Conservation (phyloP, 2,113 vertebrate species). For the Ochotona princeps region DNA sequence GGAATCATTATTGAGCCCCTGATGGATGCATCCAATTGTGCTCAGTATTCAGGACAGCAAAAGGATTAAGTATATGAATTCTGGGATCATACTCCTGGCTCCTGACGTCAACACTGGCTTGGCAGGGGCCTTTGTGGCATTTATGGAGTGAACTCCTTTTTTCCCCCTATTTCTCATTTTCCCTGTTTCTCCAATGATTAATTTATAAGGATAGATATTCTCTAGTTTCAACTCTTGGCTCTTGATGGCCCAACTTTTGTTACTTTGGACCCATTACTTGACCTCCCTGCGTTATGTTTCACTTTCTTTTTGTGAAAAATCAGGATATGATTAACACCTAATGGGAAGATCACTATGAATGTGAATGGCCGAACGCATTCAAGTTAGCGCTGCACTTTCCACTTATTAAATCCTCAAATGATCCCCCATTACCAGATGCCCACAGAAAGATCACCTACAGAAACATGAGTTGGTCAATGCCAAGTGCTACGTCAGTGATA, state of each 20-base stretch:
- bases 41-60: neutral
- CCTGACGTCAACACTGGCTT: no score
- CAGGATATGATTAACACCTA: neutral
- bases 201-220: neutral
- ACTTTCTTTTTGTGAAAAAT: constrained; percentile 7
- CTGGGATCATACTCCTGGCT: neutral
- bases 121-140: no score
- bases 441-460: neutral
- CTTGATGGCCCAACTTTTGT: neutral
- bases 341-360: neutral
- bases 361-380: neutral
- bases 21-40: neutral
- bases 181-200: no score
- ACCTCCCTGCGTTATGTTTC: neutral
- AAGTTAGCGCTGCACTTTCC: neutral
- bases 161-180: no score
- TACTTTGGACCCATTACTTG: neutral
- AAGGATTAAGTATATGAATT: neutral
- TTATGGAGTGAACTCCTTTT: no score
- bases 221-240: neutral
- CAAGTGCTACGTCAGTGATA: neutral
- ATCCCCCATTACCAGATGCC: neutral
- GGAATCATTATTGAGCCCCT: neutral
- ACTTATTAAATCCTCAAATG: neutral
- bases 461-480: neutral